phyloP scores from a whole-genome alignment of 2,113 vertebrate species.

The Cichladusa arquata region DNA sequence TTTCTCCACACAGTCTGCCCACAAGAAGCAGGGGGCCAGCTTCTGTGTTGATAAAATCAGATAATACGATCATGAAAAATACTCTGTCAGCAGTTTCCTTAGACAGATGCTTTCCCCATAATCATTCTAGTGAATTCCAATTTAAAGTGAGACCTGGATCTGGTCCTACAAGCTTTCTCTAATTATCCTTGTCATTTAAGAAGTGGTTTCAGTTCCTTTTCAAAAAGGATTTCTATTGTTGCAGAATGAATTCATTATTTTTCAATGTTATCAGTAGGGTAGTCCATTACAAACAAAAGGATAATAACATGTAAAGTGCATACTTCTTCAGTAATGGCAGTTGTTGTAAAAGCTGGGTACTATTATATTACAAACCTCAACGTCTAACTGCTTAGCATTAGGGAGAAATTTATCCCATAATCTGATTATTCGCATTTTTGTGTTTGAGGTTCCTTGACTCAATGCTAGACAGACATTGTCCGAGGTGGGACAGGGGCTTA shows the following conservation, averaged over 20 bases:
- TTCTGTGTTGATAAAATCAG: conserved; percentile 12
- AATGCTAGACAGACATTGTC: background rate
- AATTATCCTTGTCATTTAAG: background rate
- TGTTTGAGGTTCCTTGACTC: background rate
- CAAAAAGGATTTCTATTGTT: background rate
- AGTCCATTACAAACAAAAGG: background rate
- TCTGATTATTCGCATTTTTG: background rate
- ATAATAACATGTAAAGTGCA: background rate
- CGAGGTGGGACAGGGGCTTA: background rate
- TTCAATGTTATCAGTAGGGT: background rate
- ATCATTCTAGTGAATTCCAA: background rate
- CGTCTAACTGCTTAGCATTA: background rate
- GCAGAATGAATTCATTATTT: background rate
- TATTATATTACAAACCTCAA: background rate
- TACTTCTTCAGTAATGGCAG: background rate
- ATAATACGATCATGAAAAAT: background rate
- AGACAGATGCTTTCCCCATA: background rate
- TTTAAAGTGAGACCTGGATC: background rate
- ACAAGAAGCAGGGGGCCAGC: background rate
- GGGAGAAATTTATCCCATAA: background rate
- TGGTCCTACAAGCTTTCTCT: background rate
- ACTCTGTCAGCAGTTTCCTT: background rate
- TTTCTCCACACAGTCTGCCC: background rate
- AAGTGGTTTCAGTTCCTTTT: background rate
- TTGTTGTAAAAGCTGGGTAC: background rate